Evolutionary conservation across 2,113 vertebrate species (phyloP).

Genomic region (Oryzias melastigma): DNA sequence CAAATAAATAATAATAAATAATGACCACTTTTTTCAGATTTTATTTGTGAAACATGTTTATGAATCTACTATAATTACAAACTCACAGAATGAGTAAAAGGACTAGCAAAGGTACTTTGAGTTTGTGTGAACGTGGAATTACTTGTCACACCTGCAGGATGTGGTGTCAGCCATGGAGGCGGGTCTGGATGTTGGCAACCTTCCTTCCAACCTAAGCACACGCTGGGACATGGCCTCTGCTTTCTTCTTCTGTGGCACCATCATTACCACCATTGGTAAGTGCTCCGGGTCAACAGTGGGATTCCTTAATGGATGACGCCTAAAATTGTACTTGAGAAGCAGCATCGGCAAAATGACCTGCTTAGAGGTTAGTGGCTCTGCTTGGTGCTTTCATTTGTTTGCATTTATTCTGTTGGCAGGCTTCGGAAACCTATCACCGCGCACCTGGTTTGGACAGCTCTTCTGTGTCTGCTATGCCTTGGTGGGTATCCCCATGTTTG

Average conservation of each 20-base stretch:
- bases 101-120: background rate
- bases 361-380: background rate
- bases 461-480: conserved; percentile 91
- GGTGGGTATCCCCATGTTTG: conserved; percentile 91
- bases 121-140: background rate
- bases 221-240: conserved; percentile 85
- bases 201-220: conserved; percentile 70
- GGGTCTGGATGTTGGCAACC: conserved; percentile 77
- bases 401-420: conserved; percentile 66
- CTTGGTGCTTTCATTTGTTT: background rate
- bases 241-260: conserved; percentile 91
- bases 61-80: too few relatives aligned
- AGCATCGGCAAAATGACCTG: background rate
- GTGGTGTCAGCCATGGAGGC: conserved; percentile 79
- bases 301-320: background rate
- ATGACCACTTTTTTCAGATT: too few relatives aligned
- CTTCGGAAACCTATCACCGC: conserved; percentile 86
- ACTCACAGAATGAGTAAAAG: too few relatives aligned
- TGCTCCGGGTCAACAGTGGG: background rate
- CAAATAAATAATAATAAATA: too few relatives aligned
- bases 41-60: too few relatives aligned
- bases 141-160: conserved; percentile 63
- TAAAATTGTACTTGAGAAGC: background rate
- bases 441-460: conserved; percentile 80
- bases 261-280: conserved; percentile 90